Evolutionary conservation across 2,797 vertebrate species (phyloP), one percentile per base, ranked within the genome.

Genomic region (Enteromius paludinosus): DNA sequence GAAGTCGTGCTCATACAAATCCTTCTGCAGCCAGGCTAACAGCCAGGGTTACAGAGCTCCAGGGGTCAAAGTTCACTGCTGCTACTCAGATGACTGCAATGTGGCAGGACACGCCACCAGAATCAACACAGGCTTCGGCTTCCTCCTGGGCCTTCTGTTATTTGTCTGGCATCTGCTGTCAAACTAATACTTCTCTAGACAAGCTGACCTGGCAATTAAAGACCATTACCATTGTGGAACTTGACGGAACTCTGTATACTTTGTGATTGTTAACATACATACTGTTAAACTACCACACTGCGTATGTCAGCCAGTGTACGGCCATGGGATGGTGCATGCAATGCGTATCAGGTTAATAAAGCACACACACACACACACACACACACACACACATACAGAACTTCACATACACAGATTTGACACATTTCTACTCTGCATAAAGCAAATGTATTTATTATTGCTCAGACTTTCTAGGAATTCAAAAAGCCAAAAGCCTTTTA

Each of bases 1-100:
- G 95, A 98, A 98, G 92, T 96, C 96, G 0, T 97, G 96, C 87
- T 96, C 96, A 14, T 97, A 96, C 93, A 95, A 93, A 90, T 96
- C 96, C 23, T 97, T 97, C 91, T 98, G 96, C 65, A 96, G 95
- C 89, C 95, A 96, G 86, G 96, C 96, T 0, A 90, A 91, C 93
- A 95, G 94, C 81, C 96, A 96, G 52, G 94, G 95, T 5, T 94
- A 95, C 87, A 90, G 93, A 75, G 92, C 94, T 0, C 95, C 96
- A 0, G 96, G 96, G 0, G 93, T 97, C 84, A 95, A 86, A 65
- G 93, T 97, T 81, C 93, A 96, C 87, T 97, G 97, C 93, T 98
- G 97, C 91, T 98, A 95, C 92, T 93, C 93, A 0, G 91, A 95
- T 65, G 91, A 97, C 91, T 98, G 96, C 93, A 98, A 98, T 2